These are phyloP conservation scores for Drosophila repleta DNA, from an alignment of 1,140 invertebrate species.

Conservation along the genomic window DNA sequence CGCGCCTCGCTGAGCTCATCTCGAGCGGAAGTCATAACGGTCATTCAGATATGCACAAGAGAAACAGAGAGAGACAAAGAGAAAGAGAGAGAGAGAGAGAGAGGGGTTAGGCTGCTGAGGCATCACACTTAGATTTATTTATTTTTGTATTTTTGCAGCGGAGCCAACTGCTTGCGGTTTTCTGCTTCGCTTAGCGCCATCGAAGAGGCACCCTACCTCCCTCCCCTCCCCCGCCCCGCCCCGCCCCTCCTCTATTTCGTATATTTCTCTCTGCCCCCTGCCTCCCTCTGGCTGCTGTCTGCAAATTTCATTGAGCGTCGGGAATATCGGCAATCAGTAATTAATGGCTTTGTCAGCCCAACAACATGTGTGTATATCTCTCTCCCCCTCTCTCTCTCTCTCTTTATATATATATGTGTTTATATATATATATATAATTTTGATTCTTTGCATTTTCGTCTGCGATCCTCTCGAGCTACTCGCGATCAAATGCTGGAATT, in stretches of 20 bases:
- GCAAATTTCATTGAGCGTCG: conserved; percentile 65
- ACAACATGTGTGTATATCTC: conserved; percentile 43
- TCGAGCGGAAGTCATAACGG: conserved; percentile 74
- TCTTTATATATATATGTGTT: not conserved
- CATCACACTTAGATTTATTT: conserved; percentile 61
- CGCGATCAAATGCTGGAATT: conserved; percentile 77
- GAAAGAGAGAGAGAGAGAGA: conserved; percentile 11
- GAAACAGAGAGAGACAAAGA: too few relatives aligned
- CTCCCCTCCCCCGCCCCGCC: not conserved
- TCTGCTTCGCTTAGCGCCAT: conserved; percentile 75
- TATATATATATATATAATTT: conserved; percentile 30
- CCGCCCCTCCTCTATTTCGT: too few relatives aligned
- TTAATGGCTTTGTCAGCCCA: conserved; percentile 73
- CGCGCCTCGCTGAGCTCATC: conserved; percentile 33
- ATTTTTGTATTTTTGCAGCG: conserved; percentile 26
- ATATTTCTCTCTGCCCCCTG: too few relatives aligned
- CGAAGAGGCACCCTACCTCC: conserved; percentile 22
- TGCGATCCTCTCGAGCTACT: conserved; percentile 58
- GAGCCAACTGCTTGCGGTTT: conserved; percentile 27
- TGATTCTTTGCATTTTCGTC: conserved; percentile 77
- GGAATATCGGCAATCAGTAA: conserved; percentile 77
- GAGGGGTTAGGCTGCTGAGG: not conserved
- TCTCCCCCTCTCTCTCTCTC: too few relatives aligned
- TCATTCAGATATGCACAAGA: conserved; percentile 44
- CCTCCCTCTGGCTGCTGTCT: conserved; percentile 10